Conservation (phyloP, 2,797 vertebrate species). For the Ctenopoma multispine region DNA sequence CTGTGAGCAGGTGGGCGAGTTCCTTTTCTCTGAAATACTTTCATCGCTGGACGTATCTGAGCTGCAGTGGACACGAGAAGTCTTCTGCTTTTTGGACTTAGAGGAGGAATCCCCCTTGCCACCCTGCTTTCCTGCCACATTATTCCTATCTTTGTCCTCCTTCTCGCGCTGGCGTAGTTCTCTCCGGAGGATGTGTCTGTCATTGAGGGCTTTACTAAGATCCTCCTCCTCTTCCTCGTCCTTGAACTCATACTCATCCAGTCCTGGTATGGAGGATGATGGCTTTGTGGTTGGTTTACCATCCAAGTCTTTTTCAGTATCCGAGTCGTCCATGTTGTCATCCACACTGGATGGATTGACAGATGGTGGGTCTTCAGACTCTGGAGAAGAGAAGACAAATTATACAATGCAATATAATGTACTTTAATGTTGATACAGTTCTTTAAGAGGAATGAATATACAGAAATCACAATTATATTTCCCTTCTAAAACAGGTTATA, state of each 20-base stretch:
- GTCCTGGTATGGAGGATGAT: constrained; percentile 86
- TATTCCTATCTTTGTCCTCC: constrained; percentile 89
- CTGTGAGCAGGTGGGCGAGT: constrained; percentile 87
- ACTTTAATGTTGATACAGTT: neutral
- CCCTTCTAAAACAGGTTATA: too few relatives aligned
- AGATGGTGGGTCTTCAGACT: constrained; percentile 95
- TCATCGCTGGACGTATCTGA: constrained; percentile 98
- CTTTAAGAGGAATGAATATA: neutral
- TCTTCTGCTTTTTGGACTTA: constrained; percentile 94
- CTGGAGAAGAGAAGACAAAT: constrained; percentile 73
- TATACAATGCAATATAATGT: neutral
- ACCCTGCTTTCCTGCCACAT: constrained; percentile 89
- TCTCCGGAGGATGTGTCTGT: constrained; percentile 92
- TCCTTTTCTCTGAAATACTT: constrained; percentile 88
- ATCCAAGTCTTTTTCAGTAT: constrained; percentile 93
- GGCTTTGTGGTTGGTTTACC: constrained; percentile 88
- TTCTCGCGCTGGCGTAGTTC: constrained; percentile 91
- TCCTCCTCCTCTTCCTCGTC: constrained; percentile 93
- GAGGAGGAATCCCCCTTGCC: constrained; percentile 86
- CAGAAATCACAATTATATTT: neutral
- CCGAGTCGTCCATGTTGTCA: constrained; percentile 94
- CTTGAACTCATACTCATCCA: constrained; percentile 99
- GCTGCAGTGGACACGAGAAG: constrained; percentile 90
- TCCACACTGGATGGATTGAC: constrained; percentile 96
- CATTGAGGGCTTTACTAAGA: constrained; percentile 93